Evolutionary conservation across 2,888 invertebrate species (phyloP).

Genomic region (Diplolepis rosae): DNA sequence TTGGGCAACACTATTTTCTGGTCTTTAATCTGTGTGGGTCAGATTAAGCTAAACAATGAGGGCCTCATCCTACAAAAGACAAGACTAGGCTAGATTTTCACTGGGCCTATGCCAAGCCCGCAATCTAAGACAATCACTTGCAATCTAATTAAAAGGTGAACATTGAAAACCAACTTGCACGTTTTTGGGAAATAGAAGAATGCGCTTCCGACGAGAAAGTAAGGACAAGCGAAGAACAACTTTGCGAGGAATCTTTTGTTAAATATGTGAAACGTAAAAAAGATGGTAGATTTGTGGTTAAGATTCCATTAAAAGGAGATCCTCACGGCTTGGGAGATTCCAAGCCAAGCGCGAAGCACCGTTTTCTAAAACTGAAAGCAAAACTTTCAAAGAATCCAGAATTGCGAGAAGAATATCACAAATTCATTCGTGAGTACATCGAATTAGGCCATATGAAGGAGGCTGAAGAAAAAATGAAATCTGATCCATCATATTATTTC

Average conservation of each 20-base stretch:
- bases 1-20: background rate
- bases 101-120: background rate
- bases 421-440: background rate
- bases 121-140: background rate
- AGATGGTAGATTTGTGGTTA: background rate
- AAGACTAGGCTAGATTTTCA: background rate
- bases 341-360: too few relatives aligned
- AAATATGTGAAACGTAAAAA: background rate
- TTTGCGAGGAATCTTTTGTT: conserved; percentile 15
- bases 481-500: background rate
- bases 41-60: too few relatives aligned
- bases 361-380: too few relatives aligned
- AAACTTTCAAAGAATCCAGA: background rate
- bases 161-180: background rate
- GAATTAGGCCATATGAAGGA: background rate
- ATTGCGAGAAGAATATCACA: background rate
- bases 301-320: background rate
- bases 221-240: background rate
- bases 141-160: background rate
- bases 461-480: background rate
- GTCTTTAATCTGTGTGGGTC: too few relatives aligned
- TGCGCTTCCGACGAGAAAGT: background rate
- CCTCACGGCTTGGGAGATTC: background rate
- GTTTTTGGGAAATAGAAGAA: background rate
- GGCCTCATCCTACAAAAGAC: background rate